Evolutionary conservation across 2,888 invertebrate genomes (phyloP).

Genomic region (Diachrysia chrysitis): DNA sequence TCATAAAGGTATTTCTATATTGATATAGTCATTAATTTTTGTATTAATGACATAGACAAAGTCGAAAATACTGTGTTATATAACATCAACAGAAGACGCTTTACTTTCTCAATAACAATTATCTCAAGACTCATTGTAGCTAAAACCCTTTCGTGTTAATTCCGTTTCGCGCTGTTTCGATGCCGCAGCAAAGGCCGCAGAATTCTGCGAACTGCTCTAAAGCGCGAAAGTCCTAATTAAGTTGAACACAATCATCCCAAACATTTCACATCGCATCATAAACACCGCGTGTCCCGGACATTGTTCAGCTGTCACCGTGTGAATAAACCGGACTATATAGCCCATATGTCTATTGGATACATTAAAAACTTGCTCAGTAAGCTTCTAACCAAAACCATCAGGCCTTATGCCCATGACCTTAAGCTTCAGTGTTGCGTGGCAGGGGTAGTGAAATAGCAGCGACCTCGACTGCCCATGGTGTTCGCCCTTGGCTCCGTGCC

Average conservation of each 20-base stretch:
- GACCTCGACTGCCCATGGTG: constrained; percentile 71
- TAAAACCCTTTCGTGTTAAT: background rate
- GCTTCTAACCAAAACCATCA: constrained; percentile 23
- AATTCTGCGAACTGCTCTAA: constrained; percentile 9
- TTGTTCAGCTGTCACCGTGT: constrained; percentile 30
- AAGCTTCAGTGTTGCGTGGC: constrained; percentile 32
- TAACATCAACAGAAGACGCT: background rate
- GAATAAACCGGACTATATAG: constrained; percentile 59
- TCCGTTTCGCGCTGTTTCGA: too few species aligned
- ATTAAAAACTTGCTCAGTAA: constrained; percentile 62
- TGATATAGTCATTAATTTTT: too few species aligned
- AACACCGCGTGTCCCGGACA: constrained; percentile 40
- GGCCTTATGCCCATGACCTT: constrained; percentile 7
- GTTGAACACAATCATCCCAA: constrained; percentile 21
- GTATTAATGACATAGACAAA: too few species aligned
- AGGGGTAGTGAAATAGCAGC: constrained; percentile 43
- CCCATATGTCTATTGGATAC: constrained; percentile 57
- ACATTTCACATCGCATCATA: constrained; percentile 45
- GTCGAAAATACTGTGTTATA: too few species aligned
- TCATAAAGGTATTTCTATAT: background rate
- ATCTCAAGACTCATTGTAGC: background rate
- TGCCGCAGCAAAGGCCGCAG: background rate
- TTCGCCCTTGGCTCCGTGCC: constrained; percentile 70
- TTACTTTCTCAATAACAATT: background rate
- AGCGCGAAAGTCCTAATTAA: constrained; percentile 36